A percentile compares a stretch with the other conserved stretches of the same genome.
phyloP scores from a whole-genome alignment of 2,888 invertebrate species.

The Caenorhabditis sp. region DNA sequence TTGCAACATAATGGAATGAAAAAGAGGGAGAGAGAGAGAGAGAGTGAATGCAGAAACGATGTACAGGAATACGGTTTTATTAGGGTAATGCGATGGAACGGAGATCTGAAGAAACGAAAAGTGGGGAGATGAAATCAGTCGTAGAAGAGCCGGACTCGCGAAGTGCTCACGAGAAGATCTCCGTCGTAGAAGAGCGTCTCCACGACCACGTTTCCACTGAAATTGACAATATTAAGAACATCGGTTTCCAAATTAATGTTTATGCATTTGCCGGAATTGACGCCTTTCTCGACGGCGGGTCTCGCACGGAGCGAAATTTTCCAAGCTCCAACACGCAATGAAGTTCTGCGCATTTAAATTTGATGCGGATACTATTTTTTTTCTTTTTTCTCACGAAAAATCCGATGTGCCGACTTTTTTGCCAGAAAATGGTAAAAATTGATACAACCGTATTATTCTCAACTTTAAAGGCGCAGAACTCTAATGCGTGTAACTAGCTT shows the following conservation, averaged over 20 bases:
- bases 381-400: too few species aligned
- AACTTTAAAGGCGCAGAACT: too few species aligned
- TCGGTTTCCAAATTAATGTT: neutral
- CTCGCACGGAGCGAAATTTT: too few species aligned
- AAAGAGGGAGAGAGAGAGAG: neutral
- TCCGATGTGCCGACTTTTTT: too few species aligned
- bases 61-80: neutral
- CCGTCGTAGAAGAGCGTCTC: constrained; percentile 97
- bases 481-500: too few species aligned
- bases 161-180: constrained; percentile 92
- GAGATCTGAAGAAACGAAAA: constrained; percentile 2
- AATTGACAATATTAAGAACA: too few species aligned
- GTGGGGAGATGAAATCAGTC: constrained; percentile 83
- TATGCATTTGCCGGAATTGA: neutral
- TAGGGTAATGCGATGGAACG: neutral
- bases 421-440: too few species aligned
- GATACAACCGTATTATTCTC: too few species aligned
- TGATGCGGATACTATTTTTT: too few species aligned
- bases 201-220: constrained; percentile 94
- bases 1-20: neutral
- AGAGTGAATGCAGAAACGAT: neutral
- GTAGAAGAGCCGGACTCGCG: constrained; percentile 94
- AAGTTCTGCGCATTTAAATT: too few species aligned
- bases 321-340: too few species aligned
- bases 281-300: too few species aligned